Percentiles rank a stretch among this genome's conserved stretches.
phyloP scores from a whole-genome alignment of 2,888 invertebrate genomes.

The Spilosoma lubricipeda region DNA sequence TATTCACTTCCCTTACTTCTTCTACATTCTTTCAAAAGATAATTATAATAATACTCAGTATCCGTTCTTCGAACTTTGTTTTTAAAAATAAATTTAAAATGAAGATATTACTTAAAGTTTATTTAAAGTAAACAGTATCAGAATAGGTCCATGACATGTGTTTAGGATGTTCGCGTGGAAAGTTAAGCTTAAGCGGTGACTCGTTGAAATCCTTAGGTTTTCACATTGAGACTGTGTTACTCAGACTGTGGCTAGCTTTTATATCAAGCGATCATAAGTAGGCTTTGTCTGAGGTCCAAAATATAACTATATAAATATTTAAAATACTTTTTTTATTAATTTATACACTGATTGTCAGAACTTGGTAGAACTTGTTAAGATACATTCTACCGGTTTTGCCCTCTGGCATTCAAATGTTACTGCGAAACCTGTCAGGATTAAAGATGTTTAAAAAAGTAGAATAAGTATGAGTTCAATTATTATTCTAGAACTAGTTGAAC shows the following conservation, averaged over 20 bases:
- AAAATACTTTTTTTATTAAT: neutral
- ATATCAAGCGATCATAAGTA: constrained; percentile 21
- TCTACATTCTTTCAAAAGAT: neutral
- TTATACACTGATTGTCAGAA: too few species aligned
- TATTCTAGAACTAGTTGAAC: too few species aligned
- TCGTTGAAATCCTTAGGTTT: constrained; percentile 52
- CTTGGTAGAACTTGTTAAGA: too few species aligned
- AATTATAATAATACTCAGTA: neutral
- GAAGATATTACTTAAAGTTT: neutral
- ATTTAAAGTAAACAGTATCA: constrained; percentile 13
- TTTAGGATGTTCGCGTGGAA: constrained; percentile 49
- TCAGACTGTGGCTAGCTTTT: constrained; percentile 35
- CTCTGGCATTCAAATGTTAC: too few species aligned
- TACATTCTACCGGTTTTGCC: too few species aligned
- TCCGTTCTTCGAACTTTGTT: too few species aligned
- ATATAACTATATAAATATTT: neutral
- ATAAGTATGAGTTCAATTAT: too few species aligned
- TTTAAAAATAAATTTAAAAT: neutral
- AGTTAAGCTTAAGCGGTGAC: constrained; percentile 40
- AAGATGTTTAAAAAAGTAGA: too few species aligned
- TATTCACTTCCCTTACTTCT: too few species aligned
- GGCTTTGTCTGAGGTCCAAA: neutral
- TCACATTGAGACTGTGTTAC: constrained; percentile 33
- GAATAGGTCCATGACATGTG: constrained; percentile 35
- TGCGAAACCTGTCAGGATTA: too few species aligned